Conservation (phyloP, 2,888 invertebrate species). For the Lasioglossum lativentre region DNA sequence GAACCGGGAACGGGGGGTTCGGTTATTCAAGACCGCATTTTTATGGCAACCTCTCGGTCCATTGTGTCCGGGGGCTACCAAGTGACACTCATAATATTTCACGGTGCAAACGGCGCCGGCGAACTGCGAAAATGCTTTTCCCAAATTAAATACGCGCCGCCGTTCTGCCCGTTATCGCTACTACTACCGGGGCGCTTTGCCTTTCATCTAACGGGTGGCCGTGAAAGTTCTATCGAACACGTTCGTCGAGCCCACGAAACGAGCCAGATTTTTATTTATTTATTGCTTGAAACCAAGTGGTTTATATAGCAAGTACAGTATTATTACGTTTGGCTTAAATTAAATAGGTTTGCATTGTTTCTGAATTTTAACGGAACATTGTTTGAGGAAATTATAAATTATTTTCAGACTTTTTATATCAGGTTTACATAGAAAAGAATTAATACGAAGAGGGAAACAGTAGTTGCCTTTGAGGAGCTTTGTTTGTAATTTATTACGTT, state of each 20-base stretch:
- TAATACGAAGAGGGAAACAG: too few relatives aligned
- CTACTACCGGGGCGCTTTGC: neutral
- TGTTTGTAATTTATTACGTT: too few relatives aligned
- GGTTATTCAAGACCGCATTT: conserved; percentile 44
- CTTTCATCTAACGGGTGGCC: neutral
- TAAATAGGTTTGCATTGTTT: too few relatives aligned
- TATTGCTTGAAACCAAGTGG: too few relatives aligned
- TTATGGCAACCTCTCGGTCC: conserved; percentile 51
- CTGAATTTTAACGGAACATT: too few relatives aligned
- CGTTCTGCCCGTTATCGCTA: conserved; percentile 24
- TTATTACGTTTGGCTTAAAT: too few relatives aligned
- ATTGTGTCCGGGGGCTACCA: conserved; percentile 47
- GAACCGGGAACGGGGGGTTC: neutral
- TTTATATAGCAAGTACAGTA: too few relatives aligned
- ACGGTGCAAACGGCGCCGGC: conserved; percentile 22
- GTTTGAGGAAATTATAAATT: too few relatives aligned
- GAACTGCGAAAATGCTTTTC: conserved; percentile 50
- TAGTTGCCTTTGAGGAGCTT: too few relatives aligned
- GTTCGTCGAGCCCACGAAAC: neutral
- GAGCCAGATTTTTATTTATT: neutral
- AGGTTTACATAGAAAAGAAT: too few relatives aligned
- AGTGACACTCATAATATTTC: conserved; percentile 55
- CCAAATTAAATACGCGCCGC: conserved; percentile 52
- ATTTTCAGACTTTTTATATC: too few relatives aligned
- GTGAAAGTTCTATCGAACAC: neutral